Conservation (phyloP, 2,113 vertebrate genomes). For the Pseudorectes ferrugineus region DNA sequence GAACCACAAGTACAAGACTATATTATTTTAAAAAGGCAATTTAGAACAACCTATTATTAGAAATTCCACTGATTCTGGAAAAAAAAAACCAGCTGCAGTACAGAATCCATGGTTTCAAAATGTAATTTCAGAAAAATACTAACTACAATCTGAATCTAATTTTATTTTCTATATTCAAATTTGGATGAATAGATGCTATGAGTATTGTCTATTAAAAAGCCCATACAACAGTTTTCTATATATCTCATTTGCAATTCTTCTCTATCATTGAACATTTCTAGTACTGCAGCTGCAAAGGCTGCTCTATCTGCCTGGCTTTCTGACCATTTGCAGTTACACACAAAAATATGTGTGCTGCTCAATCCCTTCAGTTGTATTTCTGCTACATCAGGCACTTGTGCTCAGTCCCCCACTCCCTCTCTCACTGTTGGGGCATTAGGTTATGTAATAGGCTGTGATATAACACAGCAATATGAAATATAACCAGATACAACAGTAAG, state of each 20-base stretch:
- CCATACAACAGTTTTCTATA: constrained; percentile 1
- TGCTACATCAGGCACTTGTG: neutral
- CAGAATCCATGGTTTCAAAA: neutral
- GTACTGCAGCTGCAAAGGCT: neutral
- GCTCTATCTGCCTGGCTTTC: neutral
- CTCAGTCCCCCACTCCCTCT: neutral
- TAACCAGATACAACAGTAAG: neutral
- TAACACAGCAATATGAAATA: neutral
- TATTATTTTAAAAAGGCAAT: neutral
- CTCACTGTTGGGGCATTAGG: neutral
- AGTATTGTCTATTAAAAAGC: constrained; percentile 6
- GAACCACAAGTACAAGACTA: neutral
- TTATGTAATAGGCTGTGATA: neutral
- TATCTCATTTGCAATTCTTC: constrained; percentile 30
- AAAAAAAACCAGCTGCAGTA: neutral
- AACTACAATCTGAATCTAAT: constrained; percentile 11
- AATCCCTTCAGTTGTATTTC: neutral
- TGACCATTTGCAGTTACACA: neutral
- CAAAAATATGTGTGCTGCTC: neutral
- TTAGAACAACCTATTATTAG: neutral
- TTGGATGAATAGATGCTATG: neutral
- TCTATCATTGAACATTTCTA: neutral
- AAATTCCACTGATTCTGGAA: neutral
- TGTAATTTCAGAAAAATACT: constrained; percentile 33
- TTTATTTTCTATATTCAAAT: constrained; percentile 43